Evolutionary conservation across 2,888 invertebrate genomes (phyloP), one percentile per base, ranked within the genome.

Genomic region (Colostygia pectinataria): DNA sequence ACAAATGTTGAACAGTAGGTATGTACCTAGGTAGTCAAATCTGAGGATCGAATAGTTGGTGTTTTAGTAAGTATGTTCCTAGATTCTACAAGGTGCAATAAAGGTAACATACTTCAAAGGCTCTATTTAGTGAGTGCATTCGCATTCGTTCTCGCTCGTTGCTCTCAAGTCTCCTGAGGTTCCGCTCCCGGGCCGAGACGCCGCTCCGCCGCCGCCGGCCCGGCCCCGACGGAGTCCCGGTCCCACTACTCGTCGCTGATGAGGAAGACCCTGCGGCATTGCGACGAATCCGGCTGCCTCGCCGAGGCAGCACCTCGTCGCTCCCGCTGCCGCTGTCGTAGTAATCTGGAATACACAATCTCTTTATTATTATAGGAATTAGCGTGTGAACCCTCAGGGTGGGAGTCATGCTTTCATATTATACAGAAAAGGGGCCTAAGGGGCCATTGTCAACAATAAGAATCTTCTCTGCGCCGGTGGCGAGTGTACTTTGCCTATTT

Each of bases 131-230:
- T 41, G 95, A 95, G 80, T 97, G 97, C 97, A 97, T 97, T 66
- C 97, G 91, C 95, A 96, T 96, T 48, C 97, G 91, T 83, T 97
- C 97, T 41, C 97, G 91, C 79, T 97, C 97, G 80, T 97, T 97
- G 80, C 97, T 97, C 84, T 97, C 97, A 40, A 97, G 91, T 47
- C 97, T 92, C 38, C 97, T 92, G 51, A 96, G 87, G 82, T 97
- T 97, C 56, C 97, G 91, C 74, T 97, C 97, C 45, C 97, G 91
- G 1, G 97, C 96, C 49, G 95, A 95, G 49, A 96, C 91, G 2
- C 94, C 94, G 61, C 94, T 93, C 72, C 95, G 93, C 60, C 95
- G 92, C 63, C 94, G 88, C n/a, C 94, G 83, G 45, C 86, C 89
- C 1, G 83, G 75, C 4, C 78, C 77, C 28, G 84, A 62, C 23